phyloP scores from a whole-genome alignment of 2,113 vertebrate genomes.

The Parotia lawesii region DNA sequence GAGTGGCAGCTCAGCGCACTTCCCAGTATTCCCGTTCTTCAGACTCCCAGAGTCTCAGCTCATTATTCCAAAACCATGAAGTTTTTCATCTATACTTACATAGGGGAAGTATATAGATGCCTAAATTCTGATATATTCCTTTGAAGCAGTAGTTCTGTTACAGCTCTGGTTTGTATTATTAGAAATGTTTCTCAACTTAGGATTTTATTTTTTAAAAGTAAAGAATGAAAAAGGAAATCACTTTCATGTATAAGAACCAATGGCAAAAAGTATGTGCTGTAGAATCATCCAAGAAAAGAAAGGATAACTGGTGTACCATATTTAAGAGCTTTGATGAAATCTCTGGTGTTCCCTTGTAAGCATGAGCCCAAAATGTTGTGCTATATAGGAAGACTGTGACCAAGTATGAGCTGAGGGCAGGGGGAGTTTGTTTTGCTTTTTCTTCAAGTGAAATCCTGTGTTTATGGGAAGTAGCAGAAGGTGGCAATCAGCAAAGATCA shows the following conservation, averaged over 20 bases:
- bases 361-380: background rate
- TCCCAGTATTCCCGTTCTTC: background rate
- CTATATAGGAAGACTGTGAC: background rate
- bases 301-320: background rate
- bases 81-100: background rate
- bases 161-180: background rate
- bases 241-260: background rate
- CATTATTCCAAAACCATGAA: background rate
- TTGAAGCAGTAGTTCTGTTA: background rate
- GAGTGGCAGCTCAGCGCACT: background rate
- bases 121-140: background rate
- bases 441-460: background rate
- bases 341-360: background rate
- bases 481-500: background rate
- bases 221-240: background rate
- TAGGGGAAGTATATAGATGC: background rate
- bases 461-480: background rate
- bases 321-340: background rate
- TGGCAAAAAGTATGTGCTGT: background rate
- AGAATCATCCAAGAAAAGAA: background rate
- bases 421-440: background rate
- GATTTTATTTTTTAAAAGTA: background rate
- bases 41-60: background rate
- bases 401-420: background rate
- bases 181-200: background rate